Evolutionary conservation across 2,888 invertebrate genomes (phyloP), one percentile per base, ranked within the genome.

Genomic region (Mesorhabditis belari): DNA sequence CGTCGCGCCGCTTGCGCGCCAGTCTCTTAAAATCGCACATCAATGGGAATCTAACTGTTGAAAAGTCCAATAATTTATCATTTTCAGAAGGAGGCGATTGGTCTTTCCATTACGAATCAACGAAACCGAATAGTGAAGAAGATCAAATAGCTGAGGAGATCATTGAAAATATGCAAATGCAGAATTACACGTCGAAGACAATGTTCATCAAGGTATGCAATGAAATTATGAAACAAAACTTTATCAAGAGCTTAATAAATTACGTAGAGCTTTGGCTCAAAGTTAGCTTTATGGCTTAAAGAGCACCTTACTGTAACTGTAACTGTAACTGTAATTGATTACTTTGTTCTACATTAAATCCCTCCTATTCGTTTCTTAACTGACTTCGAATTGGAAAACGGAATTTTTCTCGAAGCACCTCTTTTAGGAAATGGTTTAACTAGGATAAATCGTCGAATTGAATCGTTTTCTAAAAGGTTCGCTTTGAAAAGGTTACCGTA

Each of bases 141-240:
- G 77, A 77, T 54, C 70, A 65, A 52, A 60, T 69, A 21, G 56
- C 62, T 1, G 68, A 69, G 4, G 69, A 74, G 58, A 66, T 76
- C 3, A 66, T 72, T 25, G 73, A 71, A 26, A 73, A 76, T 49
- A 68, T 80, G 63, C 63, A 72, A 5, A 62, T 66, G 21, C 83
- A 92, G 88, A 91, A 91, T 57, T 90, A 88, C 81, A 90, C 89
- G 0, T 84, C 87, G 0, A 75, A 86, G 49, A 88, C 87, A 79
- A 91, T 92, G 80, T 92, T 91, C 83, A 85, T 88, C 77, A 86
- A 88, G 66, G 75, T 75, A 23, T 25, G 55, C 49, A 50, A 17
- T 5, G 6, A 9, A 12, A 27, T 19, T 61, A 19, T 17, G 17
- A 35, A 12, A 35, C 35, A 17, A n/a, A n/a, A n/a, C n/a, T n/a